Evolutionary conservation across 2,113 vertebrate species (phyloP), one percentile per base, ranked within the genome.

Genomic region (Hipposideros armiger): DNA sequence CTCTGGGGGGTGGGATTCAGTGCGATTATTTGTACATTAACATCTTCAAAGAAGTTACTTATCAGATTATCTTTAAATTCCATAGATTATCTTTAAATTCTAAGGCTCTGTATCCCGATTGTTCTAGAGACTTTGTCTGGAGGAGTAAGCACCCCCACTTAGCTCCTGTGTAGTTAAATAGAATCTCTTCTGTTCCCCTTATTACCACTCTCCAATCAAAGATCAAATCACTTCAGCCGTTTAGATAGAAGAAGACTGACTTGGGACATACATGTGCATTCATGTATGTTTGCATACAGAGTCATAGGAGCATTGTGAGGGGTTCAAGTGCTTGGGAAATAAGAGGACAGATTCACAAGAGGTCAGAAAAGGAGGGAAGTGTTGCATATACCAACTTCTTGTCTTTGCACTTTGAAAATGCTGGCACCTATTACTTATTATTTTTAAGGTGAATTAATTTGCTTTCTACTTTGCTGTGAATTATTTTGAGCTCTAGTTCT

Each of bases 321-420:
- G 32, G 28, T 45, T 67, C 28, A 54, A 54, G 22, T 52, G 26
- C 42, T 72, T 90, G 66, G 47, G n/a, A 90, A 22, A 26, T 56
- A 40, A 28, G 67, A 20, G 72, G 82, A 52, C 30, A 11, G 15
- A 60, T n/a, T 90, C 36, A 26, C 45, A 50, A 62, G 36, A 76
- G 54, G n/a, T 72, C n/a, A 40, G 70, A 77, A 67, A 54, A 58
- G 62, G 66, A 80, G 11, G 20, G n/a, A 85, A 95, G 14, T 89
- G 6, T 50, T 70, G 45, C 45, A n/a, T 92, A 45, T 81, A 13
- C 22, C 26, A 87, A 60, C 81, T 96, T 95, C 26, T 89, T 32
- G 32, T 91, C 28, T 94, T 81, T 80, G 32, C 47, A 77, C 1
- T 95, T 97, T 67, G 78, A 90, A 82, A 96, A 77, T 73, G 42